Percentiles rank a stretch among this genome's conserved stretches.
Evolutionary conservation across 2,113 vertebrate species (phyloP).

Genomic region (Spermophilus dauricus): DNA sequence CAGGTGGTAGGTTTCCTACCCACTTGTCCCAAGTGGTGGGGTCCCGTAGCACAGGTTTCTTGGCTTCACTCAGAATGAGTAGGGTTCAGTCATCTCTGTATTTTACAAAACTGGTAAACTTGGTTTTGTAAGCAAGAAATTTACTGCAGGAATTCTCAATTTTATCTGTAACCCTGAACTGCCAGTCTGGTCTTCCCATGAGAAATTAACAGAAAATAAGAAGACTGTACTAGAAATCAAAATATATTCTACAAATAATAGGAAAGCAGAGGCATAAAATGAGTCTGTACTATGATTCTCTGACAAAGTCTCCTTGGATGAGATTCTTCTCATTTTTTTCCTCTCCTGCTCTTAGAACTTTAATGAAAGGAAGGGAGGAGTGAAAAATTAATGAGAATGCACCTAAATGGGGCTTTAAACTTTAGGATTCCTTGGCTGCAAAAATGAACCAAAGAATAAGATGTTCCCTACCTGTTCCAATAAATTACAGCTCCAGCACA

Average conservation of each 20-base stretch:
- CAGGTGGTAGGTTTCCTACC: background rate
- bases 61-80: background rate
- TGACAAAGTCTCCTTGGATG: conserved; percentile 9
- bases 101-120: conserved; percentile 20
- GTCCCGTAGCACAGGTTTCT: background rate
- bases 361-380: background rate
- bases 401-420: background rate
- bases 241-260: conserved; percentile 61
- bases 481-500: background rate
- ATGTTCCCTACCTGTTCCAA: background rate
- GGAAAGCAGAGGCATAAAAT: conserved; percentile 36
- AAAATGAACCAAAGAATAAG: background rate
- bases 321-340: conserved; percentile 15
- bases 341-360: background rate
- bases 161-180: conserved; percentile 38
- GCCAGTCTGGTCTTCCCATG: conserved; percentile 36
- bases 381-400: background rate
- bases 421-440: background rate
- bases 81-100: background rate
- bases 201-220: conserved; percentile 76
- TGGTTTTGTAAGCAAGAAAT: background rate
- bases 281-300: conserved; percentile 48
- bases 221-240: conserved; percentile 56
- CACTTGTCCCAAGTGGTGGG: background rate
- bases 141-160: conserved; percentile 54